Evolutionary conservation across 2,888 invertebrate species (phyloP), one percentile per base, ranked within the genome.

Genomic region (Teleiodes luculella): DNA sequence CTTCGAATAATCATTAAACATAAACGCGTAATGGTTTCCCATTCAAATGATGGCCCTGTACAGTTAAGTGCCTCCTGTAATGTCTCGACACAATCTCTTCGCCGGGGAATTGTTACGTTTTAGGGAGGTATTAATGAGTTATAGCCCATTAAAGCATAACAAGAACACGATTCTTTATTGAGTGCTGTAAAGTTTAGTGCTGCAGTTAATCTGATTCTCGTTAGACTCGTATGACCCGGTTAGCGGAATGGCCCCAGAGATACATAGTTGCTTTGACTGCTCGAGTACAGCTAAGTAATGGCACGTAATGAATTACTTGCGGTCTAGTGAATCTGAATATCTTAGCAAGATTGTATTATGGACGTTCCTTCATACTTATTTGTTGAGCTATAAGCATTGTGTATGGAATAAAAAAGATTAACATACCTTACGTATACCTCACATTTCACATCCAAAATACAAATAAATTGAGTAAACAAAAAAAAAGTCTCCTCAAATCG

Each of bases 1-100:
- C 78, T 85, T 82, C 78, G 83, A 86, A 86, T 83, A 83, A 86
- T 80, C 83, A 85, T 86, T 85, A 86, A 83, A 84, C 82, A 83
- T 85, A 85, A 87, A 84, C 80, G 79, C 74, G 75, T 80, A 86
- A 86, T 80, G 83, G 83, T 80, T 82, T 79, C 83, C 82, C 81
- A 82, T 86, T 79, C 74, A 75, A 82, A 80, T 83, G 83, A 86
- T 84, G 73, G 84, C 81, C 78, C 80, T 70, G 78, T 73, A 70
- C 80, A 80, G 80, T 84, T 85, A 85, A 86, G 76, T 79, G 78
- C 80, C 77, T 64, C 71, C 71, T 67, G 79, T 83, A 78, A 86
- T 80, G 82, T 81, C 81, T 81, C 79, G 77, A 80, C 82, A 77
- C 78, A 85, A 87, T 86, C 86, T 85, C 86, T 76, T 74, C 73